Evolutionary conservation across 2,888 invertebrate species (phyloP).

Genomic region (Hyles lineata): DNA sequence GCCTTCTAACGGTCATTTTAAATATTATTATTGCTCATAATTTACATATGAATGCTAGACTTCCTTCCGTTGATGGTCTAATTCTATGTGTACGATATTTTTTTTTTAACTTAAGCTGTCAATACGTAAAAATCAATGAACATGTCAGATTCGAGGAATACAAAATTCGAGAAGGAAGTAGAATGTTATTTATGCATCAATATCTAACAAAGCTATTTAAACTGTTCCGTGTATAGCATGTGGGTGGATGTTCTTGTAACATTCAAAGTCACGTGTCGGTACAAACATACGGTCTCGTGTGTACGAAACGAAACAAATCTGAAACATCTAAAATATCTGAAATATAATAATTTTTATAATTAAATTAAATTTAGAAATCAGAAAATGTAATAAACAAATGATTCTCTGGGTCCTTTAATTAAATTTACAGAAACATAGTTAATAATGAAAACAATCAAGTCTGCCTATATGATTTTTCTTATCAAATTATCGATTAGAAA

Average conservation of each 20-base stretch:
- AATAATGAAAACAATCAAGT: too few species aligned
- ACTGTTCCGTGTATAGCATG: background rate
- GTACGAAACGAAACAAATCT: background rate
- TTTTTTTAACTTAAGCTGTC: background rate
- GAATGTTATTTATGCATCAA: slow-evolving; percentile 1
- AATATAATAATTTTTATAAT: too few species aligned
- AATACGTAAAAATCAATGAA: slow-evolving; percentile 8
- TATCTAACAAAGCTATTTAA: background rate
- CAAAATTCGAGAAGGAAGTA: slow-evolving; percentile 1
- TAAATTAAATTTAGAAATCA: too few species aligned
- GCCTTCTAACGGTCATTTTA: background rate
- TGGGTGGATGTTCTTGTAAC: slow-evolving; percentile 10
- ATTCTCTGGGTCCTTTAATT: too few species aligned
- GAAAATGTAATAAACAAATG: too few species aligned
- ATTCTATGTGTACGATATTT: too few species aligned
- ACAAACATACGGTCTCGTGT: background rate
- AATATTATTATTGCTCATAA: background rate
- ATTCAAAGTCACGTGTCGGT: background rate
- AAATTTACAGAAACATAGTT: background rate
- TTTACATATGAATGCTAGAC: background rate
- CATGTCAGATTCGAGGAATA: background rate
- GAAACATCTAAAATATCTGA: too few species aligned
- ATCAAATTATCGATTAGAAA: background rate
- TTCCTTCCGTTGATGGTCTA: background rate
- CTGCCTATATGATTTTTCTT: background rate